Evolutionary conservation across 2,797 vertebrate species (phyloP), one percentile per base, ranked within the genome.

Genomic region (Pseudochaenichthys georgianus): DNA sequence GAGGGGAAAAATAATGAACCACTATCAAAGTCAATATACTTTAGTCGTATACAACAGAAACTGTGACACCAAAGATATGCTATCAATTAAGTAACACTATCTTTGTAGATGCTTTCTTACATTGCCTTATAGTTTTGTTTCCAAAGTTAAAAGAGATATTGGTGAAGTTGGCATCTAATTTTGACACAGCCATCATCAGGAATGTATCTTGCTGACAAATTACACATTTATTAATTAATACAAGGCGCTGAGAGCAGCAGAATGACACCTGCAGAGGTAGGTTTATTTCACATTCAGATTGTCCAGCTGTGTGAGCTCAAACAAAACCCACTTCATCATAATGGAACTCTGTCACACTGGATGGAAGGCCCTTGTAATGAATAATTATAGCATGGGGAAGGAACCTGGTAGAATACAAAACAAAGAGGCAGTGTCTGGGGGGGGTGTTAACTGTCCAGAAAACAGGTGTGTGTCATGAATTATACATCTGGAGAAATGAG

Each of bases 351-450:
- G 91, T 93, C 93, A 91, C 90, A 78, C 82, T 75, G 86, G 90
- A 94, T 89, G 91, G 93, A 92, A 92, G 88, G 87, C 88, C 85
- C 82, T 84, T 91, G 92, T 92, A 93, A 94, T 95, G 90, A 94
- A 93, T 93, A 94, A 94, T 94, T 93, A 93, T 91, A 80, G 87
- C 84, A 69, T 47, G 38, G 80, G 80, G 78, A 83, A 84, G 73
- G 86, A 88, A 88, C 82, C 85, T 85, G 82, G 77, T 59, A 69
- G 89, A 90, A 90, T 90, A 88, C 89, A 89, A 87, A 92, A 75
- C 79, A 87, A 73, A 72, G 75, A 63, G 69, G 54, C 68, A 50
- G 70, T 41, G 48, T 12, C 50, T 62, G 61, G 38, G 45, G 43
- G 43, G 21, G 61, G 63, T 70, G 54, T 28, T 41, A 63, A 50